A percentile compares a stretch with the other conserved stretches of the same genome.
Conservation (phyloP, 2,888 invertebrate genomes). For the Drosophila algonquin region DNA sequence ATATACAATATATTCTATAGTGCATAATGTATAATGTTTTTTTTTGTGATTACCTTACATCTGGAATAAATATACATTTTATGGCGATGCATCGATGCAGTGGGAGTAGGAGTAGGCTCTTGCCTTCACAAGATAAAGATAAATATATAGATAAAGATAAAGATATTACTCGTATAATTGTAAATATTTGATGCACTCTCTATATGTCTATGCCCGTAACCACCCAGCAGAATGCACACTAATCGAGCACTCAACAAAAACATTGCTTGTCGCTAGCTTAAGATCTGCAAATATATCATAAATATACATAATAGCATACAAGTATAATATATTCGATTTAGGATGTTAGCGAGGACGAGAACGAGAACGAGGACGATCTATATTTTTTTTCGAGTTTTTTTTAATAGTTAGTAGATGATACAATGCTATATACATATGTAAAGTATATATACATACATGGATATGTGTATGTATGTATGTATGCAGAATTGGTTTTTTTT, state of each 20-base stretch:
- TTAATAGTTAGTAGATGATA: constrained; percentile 16
- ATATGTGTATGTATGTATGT: constrained; percentile 15
- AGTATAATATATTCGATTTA: background rate
- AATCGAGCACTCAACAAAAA: background rate
- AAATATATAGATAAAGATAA: too few relatives aligned
- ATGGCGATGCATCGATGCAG: too few relatives aligned
- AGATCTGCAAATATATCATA: background rate
- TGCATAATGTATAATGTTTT: background rate
- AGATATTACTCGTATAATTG: background rate
- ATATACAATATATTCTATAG: background rate
- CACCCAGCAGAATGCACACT: background rate
- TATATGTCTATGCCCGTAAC: background rate
- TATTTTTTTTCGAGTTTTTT: background rate
- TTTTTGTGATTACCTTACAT: background rate
- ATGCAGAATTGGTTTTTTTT: constrained; percentile 37
- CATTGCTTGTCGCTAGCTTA: background rate
- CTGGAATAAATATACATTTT: background rate
- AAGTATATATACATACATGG: background rate
- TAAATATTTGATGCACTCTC: background rate
- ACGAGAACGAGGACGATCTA: too few relatives aligned
- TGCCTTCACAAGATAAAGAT: background rate
- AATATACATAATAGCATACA: too few relatives aligned
- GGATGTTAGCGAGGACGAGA: too few relatives aligned
- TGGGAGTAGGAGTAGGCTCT: background rate
- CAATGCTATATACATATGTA: constrained; percentile 18